These are phyloP conservation scores for Electrona antarctica DNA, from an alignment of 2,113 vertebrate species.

Conservation along the genomic window DNA sequence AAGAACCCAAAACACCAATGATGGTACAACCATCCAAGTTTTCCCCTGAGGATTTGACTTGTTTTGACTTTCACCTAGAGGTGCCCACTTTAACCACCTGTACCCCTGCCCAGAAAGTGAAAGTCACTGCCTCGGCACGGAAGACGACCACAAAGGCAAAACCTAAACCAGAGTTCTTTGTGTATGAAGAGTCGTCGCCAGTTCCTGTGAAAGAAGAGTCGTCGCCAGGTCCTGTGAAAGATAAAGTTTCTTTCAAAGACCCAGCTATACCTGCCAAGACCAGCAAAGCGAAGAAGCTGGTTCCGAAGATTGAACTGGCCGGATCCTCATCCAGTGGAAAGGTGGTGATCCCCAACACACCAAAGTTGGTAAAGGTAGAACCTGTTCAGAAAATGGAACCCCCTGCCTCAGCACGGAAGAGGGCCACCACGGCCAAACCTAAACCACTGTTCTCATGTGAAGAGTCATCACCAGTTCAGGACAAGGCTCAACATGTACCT, in stretches of 20 bases:
- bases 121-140: constrained; percentile 9
- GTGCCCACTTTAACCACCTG: constrained; percentile 61
- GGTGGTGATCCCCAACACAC: constrained; percentile 62
- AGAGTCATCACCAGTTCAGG: constrained; percentile 68
- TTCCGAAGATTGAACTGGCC: constrained; percentile 45
- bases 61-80: constrained; percentile 68
- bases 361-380: constrained; percentile 38
- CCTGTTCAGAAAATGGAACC: constrained; percentile 60
- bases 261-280: constrained; percentile 23
- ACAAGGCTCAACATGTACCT: constrained; percentile 64
- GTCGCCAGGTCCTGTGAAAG: constrained; percentile 76
- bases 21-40: constrained; percentile 6
- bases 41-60: too few species aligned
- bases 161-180: constrained; percentile 76
- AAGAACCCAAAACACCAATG: constrained; percentile 68
- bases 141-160: constrained; percentile 49
- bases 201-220: constrained; percentile 80
- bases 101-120: constrained; percentile 67
- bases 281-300: constrained; percentile 39
- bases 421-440: constrained; percentile 33
- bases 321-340: constrained; percentile 49
- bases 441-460: constrained; percentile 83
- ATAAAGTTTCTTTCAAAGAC: constrained; percentile 23
- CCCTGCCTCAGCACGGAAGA: constrained; percentile 27
- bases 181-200: constrained; percentile 82